Percentiles rank a stretch among this genome's conserved stretches.
These are phyloP conservation scores for Oryzias celebensis DNA, from an alignment of 2,113 vertebrate species.

Conservation along the genomic window DNA sequence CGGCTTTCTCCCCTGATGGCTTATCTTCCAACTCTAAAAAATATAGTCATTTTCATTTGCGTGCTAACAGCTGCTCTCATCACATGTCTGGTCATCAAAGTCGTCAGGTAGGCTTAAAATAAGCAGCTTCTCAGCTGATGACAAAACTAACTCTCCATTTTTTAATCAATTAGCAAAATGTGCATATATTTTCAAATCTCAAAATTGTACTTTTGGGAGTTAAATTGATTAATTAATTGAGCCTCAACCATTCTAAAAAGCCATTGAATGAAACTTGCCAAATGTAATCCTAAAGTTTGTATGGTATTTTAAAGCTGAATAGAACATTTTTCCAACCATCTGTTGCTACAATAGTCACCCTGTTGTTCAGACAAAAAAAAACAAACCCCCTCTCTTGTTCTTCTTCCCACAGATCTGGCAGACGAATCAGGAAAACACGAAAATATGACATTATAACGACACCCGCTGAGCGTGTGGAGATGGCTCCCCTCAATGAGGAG, in stretches of 20 bases:
- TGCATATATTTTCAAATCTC: no score
- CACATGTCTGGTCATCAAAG: slow-evolving; percentile 85
- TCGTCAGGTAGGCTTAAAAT: slow-evolving; percentile 81
- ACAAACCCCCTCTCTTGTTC: neutral
- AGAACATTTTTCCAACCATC: no score
- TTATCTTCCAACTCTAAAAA: slow-evolving; percentile 87
- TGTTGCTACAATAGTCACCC: neutral
- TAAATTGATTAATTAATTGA: no score
- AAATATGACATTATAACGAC: slow-evolving; percentile 98
- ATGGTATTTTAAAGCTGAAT: no score
- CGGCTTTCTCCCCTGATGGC: slow-evolving; percentile 79
- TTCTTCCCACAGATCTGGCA: slow-evolving; percentile 80
- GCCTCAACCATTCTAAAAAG: no score
- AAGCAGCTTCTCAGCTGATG: neutral
- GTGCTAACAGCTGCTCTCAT: slow-evolving; percentile 83
- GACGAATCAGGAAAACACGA: slow-evolving; percentile 88
- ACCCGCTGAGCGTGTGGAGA: slow-evolving; percentile 91
- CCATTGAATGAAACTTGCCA: no score
- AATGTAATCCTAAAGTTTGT: no score
- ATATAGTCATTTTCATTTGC: slow-evolving; percentile 83
- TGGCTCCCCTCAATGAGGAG: slow-evolving; percentile 94
- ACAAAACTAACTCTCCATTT: neutral
- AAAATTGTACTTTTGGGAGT: no score
- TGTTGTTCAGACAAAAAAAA: no score
- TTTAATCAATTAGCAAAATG: no score